Evolutionary conservation across 2,113 vertebrate species (phyloP).

Genomic region (Colius striatus): DNA sequence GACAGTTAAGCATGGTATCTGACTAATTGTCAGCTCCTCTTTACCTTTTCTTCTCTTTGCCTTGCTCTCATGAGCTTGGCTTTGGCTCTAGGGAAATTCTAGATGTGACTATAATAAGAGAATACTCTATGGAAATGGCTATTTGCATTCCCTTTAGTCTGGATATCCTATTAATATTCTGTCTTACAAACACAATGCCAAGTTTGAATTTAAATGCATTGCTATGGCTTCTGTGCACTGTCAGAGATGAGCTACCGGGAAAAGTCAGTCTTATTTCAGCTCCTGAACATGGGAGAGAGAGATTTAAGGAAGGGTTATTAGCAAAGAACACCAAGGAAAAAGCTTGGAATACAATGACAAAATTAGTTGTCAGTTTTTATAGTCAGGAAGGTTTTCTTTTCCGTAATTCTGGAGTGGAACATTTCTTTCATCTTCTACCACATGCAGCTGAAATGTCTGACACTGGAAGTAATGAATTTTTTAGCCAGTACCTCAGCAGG

Average conservation of each 20-base stretch:
- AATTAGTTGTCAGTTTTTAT: background rate
- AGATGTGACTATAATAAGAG: background rate
- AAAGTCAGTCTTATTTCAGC: background rate
- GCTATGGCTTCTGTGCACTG: background rate
- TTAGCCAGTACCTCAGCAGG: background rate
- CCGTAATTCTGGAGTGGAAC: background rate
- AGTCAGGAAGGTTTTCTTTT: background rate
- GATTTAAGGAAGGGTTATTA: background rate
- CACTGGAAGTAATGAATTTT: background rate
- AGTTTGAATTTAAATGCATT: background rate
- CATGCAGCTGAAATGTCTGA: background rate
- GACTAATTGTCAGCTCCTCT: background rate
- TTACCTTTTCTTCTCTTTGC: background rate
- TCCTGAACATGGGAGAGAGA: background rate
- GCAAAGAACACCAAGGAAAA: background rate
- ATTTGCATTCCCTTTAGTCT: constrained; percentile 38
- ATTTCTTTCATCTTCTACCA: background rate
- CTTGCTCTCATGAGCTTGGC: background rate
- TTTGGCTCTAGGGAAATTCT: background rate
- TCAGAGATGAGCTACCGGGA: background rate
- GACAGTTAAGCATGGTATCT: background rate
- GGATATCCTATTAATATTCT: constrained; percentile 16
- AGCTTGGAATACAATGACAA: background rate
- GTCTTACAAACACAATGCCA: background rate
- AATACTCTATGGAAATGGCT: background rate